Evolutionary conservation across 2,113 vertebrate genomes (phyloP), one percentile per base, ranked within the genome.

Genomic region (Myrmophylax atrothorax): DNA sequence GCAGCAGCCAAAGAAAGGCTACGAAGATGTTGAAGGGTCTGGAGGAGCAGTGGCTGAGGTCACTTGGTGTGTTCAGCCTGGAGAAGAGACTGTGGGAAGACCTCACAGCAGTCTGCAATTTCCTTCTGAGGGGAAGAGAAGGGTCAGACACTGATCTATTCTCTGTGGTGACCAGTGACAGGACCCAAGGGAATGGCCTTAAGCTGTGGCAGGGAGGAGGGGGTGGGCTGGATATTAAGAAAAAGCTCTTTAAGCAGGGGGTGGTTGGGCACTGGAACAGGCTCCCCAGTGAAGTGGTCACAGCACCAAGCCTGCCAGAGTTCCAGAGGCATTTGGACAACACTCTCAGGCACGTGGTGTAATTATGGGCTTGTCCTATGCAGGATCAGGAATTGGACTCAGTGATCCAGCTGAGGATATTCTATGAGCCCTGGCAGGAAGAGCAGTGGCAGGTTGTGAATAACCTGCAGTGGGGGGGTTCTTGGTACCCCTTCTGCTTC

Each of bases 391-490:
- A 76, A 18, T 0, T 56, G 25, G 42, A 28, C 63, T 55, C 12
- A 12, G 29, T 75, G 38, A 13, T 69, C 40, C 47, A 26, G 9
- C 59, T 26, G 35, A 35, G 40, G 18, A 18, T 35, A 13, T 62
- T 55, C 38, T 68, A 9, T 55, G 20, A 76, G 31, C 62, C 58
- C 25, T 28, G 10, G 31, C 1, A 23, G 52, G n/a, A 62, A 66
- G 58, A 67, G 28, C 38, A 58, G 28, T 5, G 53, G 3, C 31
- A n/a, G 37, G 49, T 31, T 6, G 3, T 6, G 24, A 81, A 35
- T 46, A 68, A 56, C 9, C n/a, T 59, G 3, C 0, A 44, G 0
- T 16, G 5, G 19, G 6, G 18, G 25, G 11, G 23, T 6, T 55
- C 25, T 76, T 67, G 10, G 0, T 6, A 4, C 58, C 9, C 14